phyloP scores from a whole-genome alignment of 2,797 vertebrate species.

The Limosa lapponica region DNA sequence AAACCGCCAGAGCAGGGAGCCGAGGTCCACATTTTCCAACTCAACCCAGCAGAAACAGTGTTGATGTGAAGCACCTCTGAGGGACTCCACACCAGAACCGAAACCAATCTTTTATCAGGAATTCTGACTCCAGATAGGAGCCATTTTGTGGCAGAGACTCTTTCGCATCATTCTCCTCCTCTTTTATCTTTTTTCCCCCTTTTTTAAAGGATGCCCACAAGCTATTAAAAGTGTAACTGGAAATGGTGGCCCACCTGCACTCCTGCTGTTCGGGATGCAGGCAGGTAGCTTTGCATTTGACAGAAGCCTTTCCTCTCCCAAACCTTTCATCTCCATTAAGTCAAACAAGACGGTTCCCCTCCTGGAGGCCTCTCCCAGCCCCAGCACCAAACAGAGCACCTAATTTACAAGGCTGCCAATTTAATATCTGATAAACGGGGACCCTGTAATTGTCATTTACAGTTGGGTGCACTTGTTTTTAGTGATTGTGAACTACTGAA shows the following conservation, averaged over 20 bases:
- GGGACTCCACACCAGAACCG: neutral
- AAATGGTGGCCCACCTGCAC: neutral
- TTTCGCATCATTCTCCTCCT: neutral
- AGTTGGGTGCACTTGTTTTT: constrained; percentile 47
- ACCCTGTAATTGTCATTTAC: constrained; percentile 25
- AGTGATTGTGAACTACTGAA: constrained; percentile 49
- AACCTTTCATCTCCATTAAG: neutral
- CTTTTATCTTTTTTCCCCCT: neutral
- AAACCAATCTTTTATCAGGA: neutral
- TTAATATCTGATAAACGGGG: neutral
- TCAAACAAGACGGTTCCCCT: neutral
- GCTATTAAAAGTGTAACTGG: neutral
- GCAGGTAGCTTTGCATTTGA: neutral
- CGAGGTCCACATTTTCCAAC: constrained; percentile 40
- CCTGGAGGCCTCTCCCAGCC: neutral
- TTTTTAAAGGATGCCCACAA: neutral
- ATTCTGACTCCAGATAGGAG: neutral
- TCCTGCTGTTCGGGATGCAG: neutral
- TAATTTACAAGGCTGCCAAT: constrained; percentile 24
- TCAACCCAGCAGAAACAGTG: constrained; percentile 27
- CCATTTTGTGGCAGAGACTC: neutral
- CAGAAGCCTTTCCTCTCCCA: neutral
- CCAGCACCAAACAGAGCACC: neutral
- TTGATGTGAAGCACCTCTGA: neutral
- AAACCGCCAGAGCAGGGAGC: constrained; percentile 6